Evolutionary conservation across 2,113 vertebrate species (phyloP).

Genomic region (Delphinapterus leucas): DNA sequence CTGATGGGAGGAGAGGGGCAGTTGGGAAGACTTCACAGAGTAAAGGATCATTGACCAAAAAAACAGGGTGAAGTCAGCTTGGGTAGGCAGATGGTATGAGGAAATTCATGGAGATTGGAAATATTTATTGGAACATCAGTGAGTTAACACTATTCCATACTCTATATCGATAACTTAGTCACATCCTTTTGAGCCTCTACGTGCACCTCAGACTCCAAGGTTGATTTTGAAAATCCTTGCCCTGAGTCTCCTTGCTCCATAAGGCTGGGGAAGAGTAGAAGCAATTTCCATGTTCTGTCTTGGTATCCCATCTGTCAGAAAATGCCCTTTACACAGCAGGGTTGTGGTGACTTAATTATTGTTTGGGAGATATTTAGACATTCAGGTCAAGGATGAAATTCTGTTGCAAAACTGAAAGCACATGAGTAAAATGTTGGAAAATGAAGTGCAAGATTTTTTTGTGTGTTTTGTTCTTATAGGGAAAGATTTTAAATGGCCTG

Average conservation of each 20-base stretch:
- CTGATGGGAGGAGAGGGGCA: neutral
- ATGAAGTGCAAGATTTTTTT: neutral
- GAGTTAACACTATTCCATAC: neutral
- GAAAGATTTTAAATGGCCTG: neutral
- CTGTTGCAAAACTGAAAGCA: neutral
- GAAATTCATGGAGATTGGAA: neutral
- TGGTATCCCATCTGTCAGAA: conserved; percentile 21
- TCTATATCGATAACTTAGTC: neutral
- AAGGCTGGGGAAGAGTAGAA: neutral
- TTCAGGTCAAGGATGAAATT: conserved; percentile 48
- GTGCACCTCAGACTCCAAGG: neutral
- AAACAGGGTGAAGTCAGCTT: neutral
- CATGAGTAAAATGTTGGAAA: conserved; percentile 4
- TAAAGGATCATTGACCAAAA: neutral
- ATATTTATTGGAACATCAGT: neutral
- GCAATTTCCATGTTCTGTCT: neutral
- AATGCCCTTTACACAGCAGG: conserved; percentile 27
- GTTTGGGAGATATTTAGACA: neutral
- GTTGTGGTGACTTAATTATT: neutral
- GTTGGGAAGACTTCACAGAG: neutral
- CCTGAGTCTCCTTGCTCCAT: neutral
- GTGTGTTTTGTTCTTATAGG: neutral
- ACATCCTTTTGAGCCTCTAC: neutral
- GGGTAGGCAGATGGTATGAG: neutral
- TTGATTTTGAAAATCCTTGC: neutral